phyloP scores from a whole-genome alignment of 2,797 vertebrate species.

The Rhabdophis nuchalis region DNA sequence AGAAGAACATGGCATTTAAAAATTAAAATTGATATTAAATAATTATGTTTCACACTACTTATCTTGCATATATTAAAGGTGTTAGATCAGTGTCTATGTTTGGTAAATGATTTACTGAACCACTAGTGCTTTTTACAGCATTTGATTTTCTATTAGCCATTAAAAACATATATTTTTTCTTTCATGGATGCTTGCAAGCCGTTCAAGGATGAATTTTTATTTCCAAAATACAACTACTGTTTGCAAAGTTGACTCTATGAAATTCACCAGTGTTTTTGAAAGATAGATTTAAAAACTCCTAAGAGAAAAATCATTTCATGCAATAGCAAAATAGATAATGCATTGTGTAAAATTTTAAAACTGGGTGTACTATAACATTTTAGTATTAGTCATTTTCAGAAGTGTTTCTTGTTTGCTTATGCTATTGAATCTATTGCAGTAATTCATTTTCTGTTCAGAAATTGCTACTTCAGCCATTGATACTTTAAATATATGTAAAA shows the following conservation, averaged over 20 bases:
- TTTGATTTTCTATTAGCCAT: constrained; percentile 58
- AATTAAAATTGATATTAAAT: constrained; percentile 74
- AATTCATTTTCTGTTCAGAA: constrained; percentile 23
- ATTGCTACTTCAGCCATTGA: neutral
- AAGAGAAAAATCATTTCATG: constrained; percentile 1
- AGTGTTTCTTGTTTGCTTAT: neutral
- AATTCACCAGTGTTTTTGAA: neutral
- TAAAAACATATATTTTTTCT: constrained; percentile 45
- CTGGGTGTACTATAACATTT: neutral
- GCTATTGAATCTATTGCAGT: constrained; percentile 50
- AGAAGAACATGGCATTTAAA: constrained; percentile 70
- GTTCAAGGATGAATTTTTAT: constrained; percentile 39
- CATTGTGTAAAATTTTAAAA: constrained; percentile 34
- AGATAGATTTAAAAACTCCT: constrained; percentile 40
- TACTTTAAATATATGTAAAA: neutral
- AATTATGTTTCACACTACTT: constrained; percentile 70
- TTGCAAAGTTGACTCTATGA: constrained; percentile 35
- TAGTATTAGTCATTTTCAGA: neutral
- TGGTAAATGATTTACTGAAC: constrained; percentile 67
- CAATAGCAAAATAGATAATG: constrained; percentile 35
- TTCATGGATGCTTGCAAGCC: constrained; percentile 21
- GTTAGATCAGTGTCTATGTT: constrained; percentile 61
- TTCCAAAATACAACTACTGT: constrained; percentile 1
- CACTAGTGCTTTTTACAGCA: constrained; percentile 54
- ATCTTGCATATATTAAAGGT: constrained; percentile 68